These are phyloP conservation scores for Siphlonurus alternatus DNA, from an alignment of 2,888 invertebrate genomes.

Conservation along the genomic window DNA sequence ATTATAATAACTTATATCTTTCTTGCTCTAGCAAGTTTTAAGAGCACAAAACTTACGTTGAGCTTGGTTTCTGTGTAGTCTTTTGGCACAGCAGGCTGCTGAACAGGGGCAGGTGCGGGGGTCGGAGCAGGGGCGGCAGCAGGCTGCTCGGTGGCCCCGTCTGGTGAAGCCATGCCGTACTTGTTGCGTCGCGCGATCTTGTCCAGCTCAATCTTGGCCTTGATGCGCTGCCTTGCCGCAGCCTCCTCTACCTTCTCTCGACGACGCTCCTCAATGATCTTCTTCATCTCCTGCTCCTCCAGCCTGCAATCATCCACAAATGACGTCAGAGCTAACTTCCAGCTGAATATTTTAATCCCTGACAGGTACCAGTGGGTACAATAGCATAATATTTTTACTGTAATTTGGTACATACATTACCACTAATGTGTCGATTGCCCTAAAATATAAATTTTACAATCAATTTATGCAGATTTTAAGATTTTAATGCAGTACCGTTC, in stretches of 20 bases:
- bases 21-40: too few relatives aligned
- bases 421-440: not conserved
- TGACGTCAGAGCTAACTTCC: too few relatives aligned
- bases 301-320: conserved; percentile 25
- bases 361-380: too few relatives aligned
- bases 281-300: conserved; percentile 69
- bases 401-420: too few relatives aligned
- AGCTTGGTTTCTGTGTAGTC: conserved; percentile 51
- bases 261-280: conserved; percentile 68
- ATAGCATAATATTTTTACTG: too few relatives aligned
- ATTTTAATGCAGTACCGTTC: not conserved
- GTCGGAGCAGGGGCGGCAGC: conserved; percentile 20
- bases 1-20: too few relatives aligned
- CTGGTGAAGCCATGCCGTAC: conserved; percentile 23
- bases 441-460: too few relatives aligned
- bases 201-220: conserved; percentile 82
- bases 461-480: too few relatives aligned
- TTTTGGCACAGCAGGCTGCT: conserved; percentile 26
- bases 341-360: too few relatives aligned
- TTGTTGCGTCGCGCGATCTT: conserved; percentile 65
- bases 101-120: conserved; percentile 25
- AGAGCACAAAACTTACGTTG: conserved; percentile 35
- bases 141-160: conserved; percentile 21
- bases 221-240: conserved; percentile 64
- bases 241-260: conserved; percentile 82